Evolutionary conservation across 1,140 invertebrate species (phyloP).

Genomic region (Microplitis demolitor): DNA sequence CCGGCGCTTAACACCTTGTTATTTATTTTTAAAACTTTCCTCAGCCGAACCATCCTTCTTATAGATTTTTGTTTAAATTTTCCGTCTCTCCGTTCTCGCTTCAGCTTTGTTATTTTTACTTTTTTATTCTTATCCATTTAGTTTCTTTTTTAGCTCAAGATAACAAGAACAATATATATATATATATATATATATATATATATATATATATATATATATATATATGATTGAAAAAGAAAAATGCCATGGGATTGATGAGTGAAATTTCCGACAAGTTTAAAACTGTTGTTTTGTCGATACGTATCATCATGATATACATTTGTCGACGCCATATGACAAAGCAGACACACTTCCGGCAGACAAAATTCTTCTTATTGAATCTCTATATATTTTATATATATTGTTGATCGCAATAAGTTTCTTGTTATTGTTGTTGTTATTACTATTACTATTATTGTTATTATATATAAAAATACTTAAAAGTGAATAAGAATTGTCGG

Average conservation of each 20-base stretch:
- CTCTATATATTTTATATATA: not conserved
- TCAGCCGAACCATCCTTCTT: not conserved
- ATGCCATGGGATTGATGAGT: not conserved
- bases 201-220: too few species aligned
- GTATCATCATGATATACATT: not conserved
- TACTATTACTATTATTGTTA: too few species aligned
- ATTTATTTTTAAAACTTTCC: constrained; percentile 59
- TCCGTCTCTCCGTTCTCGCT: not conserved
- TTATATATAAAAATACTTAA: not conserved
- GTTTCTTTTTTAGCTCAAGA: not conserved
- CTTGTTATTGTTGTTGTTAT: not conserved
- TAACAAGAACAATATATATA: too few species aligned
- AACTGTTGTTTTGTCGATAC: constrained; percentile 13
- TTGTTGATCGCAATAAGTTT: constrained; percentile 2
- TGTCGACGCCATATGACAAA: not conserved
- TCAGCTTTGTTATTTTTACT: too few species aligned
- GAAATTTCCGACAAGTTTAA: constrained; percentile 11
- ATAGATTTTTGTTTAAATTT: not conserved
- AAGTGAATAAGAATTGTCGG: constrained; percentile 1
- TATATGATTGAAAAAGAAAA: too few species aligned
- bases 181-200: too few species aligned
- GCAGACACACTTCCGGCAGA: constrained; percentile 7
- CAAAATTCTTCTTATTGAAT: not conserved
- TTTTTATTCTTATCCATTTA: too few species aligned
- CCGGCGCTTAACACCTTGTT: constrained; percentile 56